A percentile compares a stretch with the other conserved stretches of the same genome.
These are phyloP conservation scores for Marasmarcha lunaedactyla DNA, from an alignment of 2,888 invertebrate species.

Conservation along the genomic window DNA sequence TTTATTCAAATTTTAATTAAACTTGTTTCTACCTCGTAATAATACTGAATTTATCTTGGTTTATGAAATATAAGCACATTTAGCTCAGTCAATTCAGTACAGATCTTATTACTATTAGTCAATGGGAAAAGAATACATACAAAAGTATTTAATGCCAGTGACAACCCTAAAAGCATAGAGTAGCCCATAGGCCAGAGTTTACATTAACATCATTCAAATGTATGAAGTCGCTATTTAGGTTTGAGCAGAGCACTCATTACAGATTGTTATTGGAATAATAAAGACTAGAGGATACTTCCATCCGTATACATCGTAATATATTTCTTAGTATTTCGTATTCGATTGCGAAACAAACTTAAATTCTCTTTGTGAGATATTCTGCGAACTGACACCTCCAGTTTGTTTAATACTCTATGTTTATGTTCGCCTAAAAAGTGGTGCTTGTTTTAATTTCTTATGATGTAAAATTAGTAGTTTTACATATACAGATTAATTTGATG, in stretches of 20 bases:
- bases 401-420: constrained; percentile 61
- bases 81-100: too few relatives aligned
- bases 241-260: constrained; percentile 69
- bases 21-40: too few relatives aligned
- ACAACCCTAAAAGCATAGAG: constrained; percentile 49
- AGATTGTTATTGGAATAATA: constrained; percentile 70
- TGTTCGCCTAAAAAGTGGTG: too few relatives aligned
- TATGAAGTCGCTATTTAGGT: constrained; percentile 69
- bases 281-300: constrained; percentile 55
- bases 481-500: too few relatives aligned
- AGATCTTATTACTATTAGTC: too few relatives aligned
- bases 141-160: too few relatives aligned
- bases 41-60: too few relatives aligned
- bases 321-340: constrained; percentile 21
- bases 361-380: constrained; percentile 35
- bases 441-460: too few relatives aligned
- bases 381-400: constrained; percentile 62
- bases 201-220: constrained; percentile 67
- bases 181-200: constrained; percentile 54
- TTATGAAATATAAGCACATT: too few relatives aligned
- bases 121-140: too few relatives aligned
- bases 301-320: constrained; percentile 18
- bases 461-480: too few relatives aligned
- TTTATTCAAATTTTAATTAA: too few relatives aligned
- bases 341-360: constrained; percentile 63